A percentile compares a stretch with the other conserved stretches of the same genome.
phyloP scores from a whole-genome alignment of 2,888 invertebrate species.

The Crematogaster levior region DNA sequence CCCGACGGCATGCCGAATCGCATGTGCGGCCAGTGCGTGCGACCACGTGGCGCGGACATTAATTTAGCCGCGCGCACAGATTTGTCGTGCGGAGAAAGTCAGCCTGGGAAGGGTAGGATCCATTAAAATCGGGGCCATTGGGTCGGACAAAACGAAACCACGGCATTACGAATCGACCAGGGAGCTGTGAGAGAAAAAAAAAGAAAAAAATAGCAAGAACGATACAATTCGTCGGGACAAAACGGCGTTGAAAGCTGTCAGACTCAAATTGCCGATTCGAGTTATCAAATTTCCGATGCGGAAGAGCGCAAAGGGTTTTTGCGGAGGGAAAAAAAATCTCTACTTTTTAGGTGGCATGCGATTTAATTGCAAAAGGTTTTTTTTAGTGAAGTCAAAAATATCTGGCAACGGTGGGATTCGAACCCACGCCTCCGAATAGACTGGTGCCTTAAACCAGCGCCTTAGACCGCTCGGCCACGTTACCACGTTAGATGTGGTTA shows the following conservation, averaged over 20 bases:
- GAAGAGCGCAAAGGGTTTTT: too few relatives aligned
- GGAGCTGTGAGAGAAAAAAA: neutral
- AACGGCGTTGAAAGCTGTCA: neutral
- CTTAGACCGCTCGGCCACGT: conserved; percentile 85
- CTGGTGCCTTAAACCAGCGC: conserved; percentile 85
- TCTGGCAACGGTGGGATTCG: conserved; percentile 85
- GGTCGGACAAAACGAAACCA: conserved; percentile 67
- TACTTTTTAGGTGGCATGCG: neutral
- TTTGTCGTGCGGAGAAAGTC: conserved; percentile 58
- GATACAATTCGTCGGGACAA: neutral
- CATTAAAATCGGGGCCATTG: conserved; percentile 76
- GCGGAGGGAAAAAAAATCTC: neutral
- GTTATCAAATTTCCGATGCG: neutral
- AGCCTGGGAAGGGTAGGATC: conserved; percentile 19
- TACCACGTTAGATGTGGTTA: conserved; percentile 70
- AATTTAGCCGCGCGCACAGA: conserved; percentile 78
- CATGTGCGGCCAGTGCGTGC: conserved; percentile 72
- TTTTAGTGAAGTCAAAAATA: neutral
- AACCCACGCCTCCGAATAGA: conserved; percentile 86
- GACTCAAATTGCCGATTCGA: neutral
- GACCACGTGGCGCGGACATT: conserved; percentile 75
- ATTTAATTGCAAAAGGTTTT: neutral
- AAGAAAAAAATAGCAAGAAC: neutral
- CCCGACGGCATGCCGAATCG: neutral
- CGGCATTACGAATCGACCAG: conserved; percentile 37